A percentile compares a stretch with the other conserved stretches of the same genome.
Conservation (phyloP, 2,797 vertebrate species). For the Platalea minor region DNA sequence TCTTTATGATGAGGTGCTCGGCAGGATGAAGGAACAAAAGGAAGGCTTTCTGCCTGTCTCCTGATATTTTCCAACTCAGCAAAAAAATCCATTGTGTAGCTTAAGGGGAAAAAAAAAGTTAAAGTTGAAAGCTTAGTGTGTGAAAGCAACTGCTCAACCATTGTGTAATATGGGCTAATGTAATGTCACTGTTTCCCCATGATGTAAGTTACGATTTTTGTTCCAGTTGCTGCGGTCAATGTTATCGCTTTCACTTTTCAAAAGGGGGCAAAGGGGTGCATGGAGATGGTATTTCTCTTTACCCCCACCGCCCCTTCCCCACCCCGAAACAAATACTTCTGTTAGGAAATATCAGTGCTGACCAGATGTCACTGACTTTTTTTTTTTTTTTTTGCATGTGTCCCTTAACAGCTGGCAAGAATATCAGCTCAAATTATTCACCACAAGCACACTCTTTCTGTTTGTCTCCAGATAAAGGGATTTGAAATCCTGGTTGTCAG, state of each 20-base stretch:
- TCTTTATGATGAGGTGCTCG: constrained; percentile 71
- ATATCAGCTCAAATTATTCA: constrained; percentile 70
- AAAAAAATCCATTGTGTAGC: constrained; percentile 84
- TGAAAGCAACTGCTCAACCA: constrained; percentile 86
- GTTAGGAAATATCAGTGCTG: constrained; percentile 60
- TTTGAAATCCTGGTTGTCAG: constrained; percentile 66
- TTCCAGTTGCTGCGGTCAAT: constrained; percentile 53
- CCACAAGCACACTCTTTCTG: constrained; percentile 69
- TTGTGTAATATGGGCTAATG: constrained; percentile 83
- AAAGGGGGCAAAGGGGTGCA: not conserved
- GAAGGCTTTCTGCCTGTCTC: constrained; percentile 87
- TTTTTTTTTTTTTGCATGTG: constrained; percentile 48
- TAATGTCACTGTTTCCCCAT: constrained; percentile 77
- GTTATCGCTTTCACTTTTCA: constrained; percentile 58
- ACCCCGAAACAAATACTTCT: constrained; percentile 45
- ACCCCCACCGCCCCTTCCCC: not conserved
- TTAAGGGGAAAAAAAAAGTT: constrained; percentile 81
- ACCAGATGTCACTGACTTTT: constrained; percentile 66
- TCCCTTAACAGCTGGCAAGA: constrained; percentile 73
- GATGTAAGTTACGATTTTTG: constrained; percentile 37
- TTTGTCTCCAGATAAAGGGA: constrained; percentile 74
- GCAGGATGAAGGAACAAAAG: constrained; percentile 82
- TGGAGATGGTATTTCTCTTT: constrained; percentile 40
- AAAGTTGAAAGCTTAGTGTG: constrained; percentile 89
- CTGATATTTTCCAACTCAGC: constrained; percentile 91